These are phyloP conservation scores for fruit fly (Drosophila melanogaster) DNA, from an alignment of 1,140 invertebrate species.

Conservation along the genomic window Release_6_plus_ISO1_MT NT_033779.5:4245501-4246000, in stretches of 20 bases:
- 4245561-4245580: slow-evolving; percentile 71
- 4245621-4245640: slow-evolving; percentile 17
- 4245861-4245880: slow-evolving; percentile 58
- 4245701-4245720: slow-evolving; percentile 1
- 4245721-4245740: slow-evolving; percentile 32
- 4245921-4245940: slow-evolving; percentile 40
- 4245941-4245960: slow-evolving; percentile 27
- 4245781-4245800: slow-evolving; percentile 65
- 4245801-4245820: slow-evolving; percentile 79
- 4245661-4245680: slow-evolving; percentile 15
- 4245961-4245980: slow-evolving; percentile 27
- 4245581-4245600: neutral
- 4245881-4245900: slow-evolving; percentile 63
- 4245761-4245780: slow-evolving; percentile 59
- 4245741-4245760: slow-evolving; percentile 71
- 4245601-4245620: neutral
- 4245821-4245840: slow-evolving; percentile 75
- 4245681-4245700: slow-evolving; percentile 15
- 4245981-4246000: neutral
- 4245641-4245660: slow-evolving; percentile 29
- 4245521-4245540: slow-evolving; percentile 79
- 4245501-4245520: slow-evolving; percentile 74
- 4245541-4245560: slow-evolving; percentile 65
- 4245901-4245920: slow-evolving; percentile 56
- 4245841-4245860: slow-evolving; percentile 26